Base-by-base conservation (phyloP, 92 coral and sea anemone genomes). In the Zoanthus solanderi region DNA sequence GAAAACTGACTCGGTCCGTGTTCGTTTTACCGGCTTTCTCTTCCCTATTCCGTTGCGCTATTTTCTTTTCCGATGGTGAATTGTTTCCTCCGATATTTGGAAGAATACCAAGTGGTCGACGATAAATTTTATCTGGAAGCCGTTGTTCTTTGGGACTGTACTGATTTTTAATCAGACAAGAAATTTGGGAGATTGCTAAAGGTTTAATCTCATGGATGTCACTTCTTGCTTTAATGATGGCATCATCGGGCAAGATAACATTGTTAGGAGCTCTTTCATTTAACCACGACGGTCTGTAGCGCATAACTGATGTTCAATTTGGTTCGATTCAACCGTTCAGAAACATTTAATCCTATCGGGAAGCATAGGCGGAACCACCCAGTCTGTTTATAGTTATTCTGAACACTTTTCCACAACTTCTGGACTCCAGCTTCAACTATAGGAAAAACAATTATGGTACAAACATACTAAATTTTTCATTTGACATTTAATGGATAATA, bases 211-310 rank as follows among this genome's bases (percentile, higher is more conserved):
- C 65, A 12, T 65, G 30, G 14, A 17, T 18, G 31, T 66, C 11
- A 10, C 65, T 81, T 29, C n/a, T 66, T 7, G 73, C 75, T 47
- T 81, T 68, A 48, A 47, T 67, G 56, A 80, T 16, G 42, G 66
- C 85, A 47, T 81, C 85, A 53, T 81, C 75, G 7, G 76, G 46
- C 13, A 69, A 15, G 58, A 81, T 45, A 7, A 81, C 31, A 16
- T 65, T 68, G 71, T 81, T 67, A 13, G 85, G 63, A 16, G 85
- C 85, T 53, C 85, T 81, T 65, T 81, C 85, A 28, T 81, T 81
- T 81, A 81, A 67, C 76, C 85, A 46, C 37, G 44, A 7, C 18
- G 85, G 85, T 23, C 63, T 65, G 85, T 81, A 81, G 60, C 85
- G 85, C 85, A 81, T 81, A 42, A 10, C 60, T 60, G 56, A 37